phyloP scores from a whole-genome alignment of 2,888 invertebrate genomes.

The Molanna angustata region DNA sequence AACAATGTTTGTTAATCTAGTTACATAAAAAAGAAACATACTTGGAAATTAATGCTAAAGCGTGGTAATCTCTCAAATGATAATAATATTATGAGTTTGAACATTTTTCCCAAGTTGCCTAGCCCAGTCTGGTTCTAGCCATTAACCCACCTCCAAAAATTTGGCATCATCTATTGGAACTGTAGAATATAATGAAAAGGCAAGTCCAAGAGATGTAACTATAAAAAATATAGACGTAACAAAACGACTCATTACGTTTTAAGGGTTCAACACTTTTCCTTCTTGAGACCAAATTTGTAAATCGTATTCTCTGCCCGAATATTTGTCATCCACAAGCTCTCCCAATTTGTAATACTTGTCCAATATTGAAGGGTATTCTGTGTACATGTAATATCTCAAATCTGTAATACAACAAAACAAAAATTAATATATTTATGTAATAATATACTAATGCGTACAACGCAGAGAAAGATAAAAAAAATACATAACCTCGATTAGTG shows the following conservation, averaged over 20 bases:
- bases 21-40: too few relatives aligned
- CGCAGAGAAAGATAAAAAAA: constrained; percentile 33
- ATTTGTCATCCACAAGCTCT: constrained; percentile 56
- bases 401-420: constrained; percentile 52
- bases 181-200: constrained; percentile 54
- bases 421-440: too few relatives aligned
- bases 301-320: constrained; percentile 59
- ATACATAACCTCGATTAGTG: constrained; percentile 68
- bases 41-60: too few relatives aligned
- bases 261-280: constrained; percentile 51
- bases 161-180: constrained; percentile 7
- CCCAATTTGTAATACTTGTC: constrained; percentile 69
- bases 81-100: too few relatives aligned
- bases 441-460: background rate
- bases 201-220: constrained; percentile 57
- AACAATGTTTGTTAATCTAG: too few relatives aligned
- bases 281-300: constrained; percentile 56
- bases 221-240: constrained; percentile 57
- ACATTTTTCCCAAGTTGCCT: too few relatives aligned
- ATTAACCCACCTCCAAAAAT: too few relatives aligned
- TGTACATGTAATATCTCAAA: constrained; percentile 65
- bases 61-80: too few relatives aligned
- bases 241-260: constrained; percentile 36
- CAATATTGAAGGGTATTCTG: constrained; percentile 63
- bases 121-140: too few relatives aligned